Conservation (phyloP, 2,797 vertebrate species). For the Acanthurus leucopareius region DNA sequence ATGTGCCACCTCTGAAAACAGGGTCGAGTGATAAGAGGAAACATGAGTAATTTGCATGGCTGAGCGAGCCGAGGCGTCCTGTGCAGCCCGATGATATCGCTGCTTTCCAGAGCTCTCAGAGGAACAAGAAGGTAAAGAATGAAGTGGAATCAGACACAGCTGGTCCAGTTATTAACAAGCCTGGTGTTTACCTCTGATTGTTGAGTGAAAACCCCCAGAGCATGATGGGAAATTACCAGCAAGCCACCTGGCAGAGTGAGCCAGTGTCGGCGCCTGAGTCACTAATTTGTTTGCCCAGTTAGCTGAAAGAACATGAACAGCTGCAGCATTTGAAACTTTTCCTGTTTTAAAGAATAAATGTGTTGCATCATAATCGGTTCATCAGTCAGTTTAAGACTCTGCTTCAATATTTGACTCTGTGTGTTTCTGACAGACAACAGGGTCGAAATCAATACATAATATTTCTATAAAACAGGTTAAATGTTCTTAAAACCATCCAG, state of each 20-base stretch:
- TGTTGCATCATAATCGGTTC: too few species aligned
- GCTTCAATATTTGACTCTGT: too few species aligned
- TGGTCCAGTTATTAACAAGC: conserved; percentile 30
- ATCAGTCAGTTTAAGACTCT: too few species aligned
- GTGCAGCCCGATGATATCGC: not conserved
- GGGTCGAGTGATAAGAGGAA: not conserved
- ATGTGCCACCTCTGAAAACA: conserved; percentile 1
- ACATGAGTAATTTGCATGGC: not conserved
- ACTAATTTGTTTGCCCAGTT: not conserved
- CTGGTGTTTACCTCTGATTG: conserved; percentile 21
- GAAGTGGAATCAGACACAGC: conserved; percentile 18
- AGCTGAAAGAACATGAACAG: not conserved
- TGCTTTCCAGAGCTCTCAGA: not conserved
- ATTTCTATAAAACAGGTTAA: too few species aligned
- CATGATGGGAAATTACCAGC: conserved; percentile 12
- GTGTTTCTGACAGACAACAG: too few species aligned
- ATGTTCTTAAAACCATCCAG: too few species aligned
- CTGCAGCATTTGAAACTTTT: not conserved
- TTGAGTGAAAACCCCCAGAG: conserved; percentile 5
- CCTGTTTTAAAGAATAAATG: not conserved
- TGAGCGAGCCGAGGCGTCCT: not conserved
- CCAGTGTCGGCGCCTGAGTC: not conserved
- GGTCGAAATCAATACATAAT: too few species aligned
- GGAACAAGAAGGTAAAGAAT: not conserved
- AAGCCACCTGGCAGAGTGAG: conserved; percentile 9